Base-by-base conservation (phyloP, 2,888 invertebrate species). In the Melieria crassipennis region DNA sequence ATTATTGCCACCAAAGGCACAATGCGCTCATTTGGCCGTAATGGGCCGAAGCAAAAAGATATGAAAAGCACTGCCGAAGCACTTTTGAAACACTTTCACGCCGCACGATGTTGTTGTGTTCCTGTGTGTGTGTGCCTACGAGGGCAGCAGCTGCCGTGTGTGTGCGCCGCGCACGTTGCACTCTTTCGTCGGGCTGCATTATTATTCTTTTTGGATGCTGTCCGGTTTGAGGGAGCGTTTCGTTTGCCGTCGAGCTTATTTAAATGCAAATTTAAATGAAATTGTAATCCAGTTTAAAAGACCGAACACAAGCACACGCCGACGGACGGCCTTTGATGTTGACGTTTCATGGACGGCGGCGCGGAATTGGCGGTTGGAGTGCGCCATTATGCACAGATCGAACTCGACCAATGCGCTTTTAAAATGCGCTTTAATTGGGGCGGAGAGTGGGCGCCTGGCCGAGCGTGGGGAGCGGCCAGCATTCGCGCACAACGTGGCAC, bases 201-300 rank as follows among this genome's bases (percentile, higher is more conserved):
- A 47, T n/a, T 10, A 10, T 64, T 16, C 56, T 52, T 69, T 46
- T 4, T 46, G 50, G 30, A 70, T 57, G 43, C 56, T 48, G 60
- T 48, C 55, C 63, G 50, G 47, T 58, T 45, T 42, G 42, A 62
- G 30, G 30, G 30, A 30, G 30, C 30, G 56, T 70, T 71, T 66
- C 72, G 69, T 73, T 73, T 73, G 71, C 73, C 64, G 71, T 71
- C 73, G 73, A 75, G 72, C 81, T 84, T 81, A 83, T 83, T 83
- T 83, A 83, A 83, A 83, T 83, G 84, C 79, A 83, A 83, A 83
- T 83, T 83, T 83, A 83, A 84, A 83, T 83, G 82, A 83, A 83
- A 83, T 83, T 84, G 82, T 83, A 83, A 83, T 83, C 80, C 82
- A 76, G 78, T 83, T 83, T 83, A 81, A 84, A 65, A 52, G 11